A percentile compares a stretch with the other conserved stretches of the same genome.
Evolutionary conservation across 2,113 vertebrate species (phyloP).

Genomic region (Athene cunicularia): DNA sequence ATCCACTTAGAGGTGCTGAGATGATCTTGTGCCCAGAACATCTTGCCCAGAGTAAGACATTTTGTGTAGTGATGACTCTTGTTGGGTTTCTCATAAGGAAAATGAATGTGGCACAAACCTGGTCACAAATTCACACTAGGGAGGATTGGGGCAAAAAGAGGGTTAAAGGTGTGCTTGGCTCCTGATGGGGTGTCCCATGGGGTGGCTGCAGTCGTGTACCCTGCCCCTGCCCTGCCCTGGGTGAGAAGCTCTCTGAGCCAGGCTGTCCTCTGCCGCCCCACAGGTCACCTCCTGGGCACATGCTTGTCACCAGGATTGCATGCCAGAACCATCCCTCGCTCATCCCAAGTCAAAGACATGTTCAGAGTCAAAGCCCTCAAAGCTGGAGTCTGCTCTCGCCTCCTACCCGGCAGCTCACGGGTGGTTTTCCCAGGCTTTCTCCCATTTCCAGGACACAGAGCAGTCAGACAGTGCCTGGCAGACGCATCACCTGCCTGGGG

Average conservation of each 20-base stretch:
- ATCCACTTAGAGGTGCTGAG: background rate
- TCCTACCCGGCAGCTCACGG: fast-evolving
- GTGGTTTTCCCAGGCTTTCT: background rate
- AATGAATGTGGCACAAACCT: background rate
- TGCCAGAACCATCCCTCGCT: background rate
- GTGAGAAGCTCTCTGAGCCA: background rate
- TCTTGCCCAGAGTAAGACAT: background rate
- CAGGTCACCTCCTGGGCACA: background rate
- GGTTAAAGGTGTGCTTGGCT: background rate
- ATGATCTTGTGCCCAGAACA: background rate
- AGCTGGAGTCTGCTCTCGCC: background rate
- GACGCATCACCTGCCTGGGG: background rate
- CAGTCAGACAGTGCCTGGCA: fast-evolving
- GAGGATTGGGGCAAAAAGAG: fast-evolving
- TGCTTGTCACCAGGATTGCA: background rate
- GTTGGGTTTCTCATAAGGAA: background rate
- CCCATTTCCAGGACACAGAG: background rate
- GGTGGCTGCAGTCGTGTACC: background rate
- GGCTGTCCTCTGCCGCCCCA: background rate
- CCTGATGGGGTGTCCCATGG: background rate
- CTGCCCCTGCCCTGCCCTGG: fast-evolving
- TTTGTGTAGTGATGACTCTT: background rate
- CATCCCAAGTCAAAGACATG: fast-evolving
- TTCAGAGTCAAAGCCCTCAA: background rate
- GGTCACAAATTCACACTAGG: fast-evolving